Evolutionary conservation across 2,113 vertebrate species (phyloP), one percentile per base, ranked within the genome.

Genomic region (Pagrus major): DNA sequence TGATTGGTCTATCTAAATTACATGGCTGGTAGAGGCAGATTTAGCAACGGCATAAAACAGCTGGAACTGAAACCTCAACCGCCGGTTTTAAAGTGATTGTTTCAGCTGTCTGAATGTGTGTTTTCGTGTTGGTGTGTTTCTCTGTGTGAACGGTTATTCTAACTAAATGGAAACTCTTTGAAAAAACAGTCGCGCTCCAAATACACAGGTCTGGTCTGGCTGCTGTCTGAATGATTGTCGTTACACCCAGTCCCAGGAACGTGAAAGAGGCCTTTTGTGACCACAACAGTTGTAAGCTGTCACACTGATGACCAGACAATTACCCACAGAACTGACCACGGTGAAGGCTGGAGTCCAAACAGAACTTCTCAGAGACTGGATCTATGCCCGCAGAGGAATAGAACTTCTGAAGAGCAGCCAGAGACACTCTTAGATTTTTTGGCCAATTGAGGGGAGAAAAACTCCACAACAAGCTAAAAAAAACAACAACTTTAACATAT

Each of bases 11-110:
- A 55, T 74, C 79, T 54, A 91, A 91, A 94, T 93, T 90, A 90
- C 85, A 92, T n/a, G 85, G 79, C 90, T 77, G 73, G 75, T 54
- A 23, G 51, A 49, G 82, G 83, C 87, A 81, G 80, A 91, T 93
- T 90, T 92, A 91, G 90, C 83, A 71, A 29, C 3, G 49, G 76
- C 46, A 83, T 86, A 77, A 92, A 94, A 92, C 90, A 92, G 87
- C 90, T 91, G 89, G 83, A 88, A 25, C 82, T 44, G 16, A 35
- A 83, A 54, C 81, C 73, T 80, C 67, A 81, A 56, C 51, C 75
- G 33, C 54, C 20, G 35, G 33, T 83, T 86, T 21, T 87, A 15
- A 71, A 70, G 71, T 74, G 71, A 87, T 86, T 88, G 83, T 86
- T 88, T 78, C 70, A 77, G 85, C 74, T 71, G 81, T 85, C 90